Conservation (phyloP, 2,888 invertebrate species). For the Macrosiphum euphorbiae region DNA sequence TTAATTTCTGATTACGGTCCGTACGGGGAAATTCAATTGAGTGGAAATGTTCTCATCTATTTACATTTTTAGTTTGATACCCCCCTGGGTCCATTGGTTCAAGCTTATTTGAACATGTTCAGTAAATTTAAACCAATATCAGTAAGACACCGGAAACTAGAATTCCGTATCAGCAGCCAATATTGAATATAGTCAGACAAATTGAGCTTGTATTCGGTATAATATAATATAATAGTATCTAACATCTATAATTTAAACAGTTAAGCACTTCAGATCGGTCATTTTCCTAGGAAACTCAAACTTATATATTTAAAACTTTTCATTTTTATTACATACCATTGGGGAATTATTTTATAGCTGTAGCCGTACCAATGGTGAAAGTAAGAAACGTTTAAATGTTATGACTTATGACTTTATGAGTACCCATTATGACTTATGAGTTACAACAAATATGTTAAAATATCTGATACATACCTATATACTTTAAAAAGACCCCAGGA, state of each 20-base stretch:
- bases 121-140: background rate
- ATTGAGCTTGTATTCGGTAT: background rate
- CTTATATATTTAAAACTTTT: background rate
- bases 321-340: background rate
- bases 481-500: background rate
- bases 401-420: background rate
- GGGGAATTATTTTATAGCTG: background rate
- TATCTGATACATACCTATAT: background rate
- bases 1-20: too few relatives aligned
- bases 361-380: background rate
- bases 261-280: background rate
- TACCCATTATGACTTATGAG: background rate
- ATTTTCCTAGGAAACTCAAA: background rate
- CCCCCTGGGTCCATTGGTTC: background rate
- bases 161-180: background rate
- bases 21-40: background rate
- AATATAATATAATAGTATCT: background rate
- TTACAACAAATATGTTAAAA: background rate
- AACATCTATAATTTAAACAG: background rate
- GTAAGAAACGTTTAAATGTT: background rate
- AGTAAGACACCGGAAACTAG: background rate
- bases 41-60: background rate
- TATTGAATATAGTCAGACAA: background rate
- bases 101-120: background rate
- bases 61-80: background rate